These are phyloP conservation scores for Tenebrosternarchus preto DNA, from an alignment of 2,113 vertebrate genomes.

Conservation along the genomic window DNA sequence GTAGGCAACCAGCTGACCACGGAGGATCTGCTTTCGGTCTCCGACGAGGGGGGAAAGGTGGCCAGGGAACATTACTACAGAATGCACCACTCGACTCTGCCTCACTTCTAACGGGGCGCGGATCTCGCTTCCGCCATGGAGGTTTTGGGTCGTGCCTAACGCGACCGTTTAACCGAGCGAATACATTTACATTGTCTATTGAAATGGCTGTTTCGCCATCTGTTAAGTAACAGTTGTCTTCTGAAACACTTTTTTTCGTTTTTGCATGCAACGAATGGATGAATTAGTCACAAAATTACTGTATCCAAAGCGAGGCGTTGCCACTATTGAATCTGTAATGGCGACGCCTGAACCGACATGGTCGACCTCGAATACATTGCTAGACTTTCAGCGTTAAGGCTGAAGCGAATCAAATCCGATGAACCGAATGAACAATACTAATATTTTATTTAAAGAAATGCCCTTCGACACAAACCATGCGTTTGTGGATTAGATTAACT, in stretches of 20 bases:
- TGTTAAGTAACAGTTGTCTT: neutral
- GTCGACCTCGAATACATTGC: slow-evolving; percentile 18
- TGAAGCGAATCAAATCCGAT: too few relatives aligned
- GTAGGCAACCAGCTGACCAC: slow-evolving; percentile 81
- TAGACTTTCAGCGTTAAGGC: neutral
- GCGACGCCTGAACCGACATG: slow-evolving; percentile 58
- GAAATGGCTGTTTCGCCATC: slow-evolving; percentile 15
- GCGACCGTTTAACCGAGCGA: neutral
- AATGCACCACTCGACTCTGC: slow-evolving; percentile 74
- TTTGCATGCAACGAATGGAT: neutral
- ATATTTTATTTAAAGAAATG: too few relatives aligned
- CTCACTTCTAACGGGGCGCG: slow-evolving; percentile 67
- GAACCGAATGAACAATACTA: too few relatives aligned
- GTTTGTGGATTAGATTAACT: too few relatives aligned
- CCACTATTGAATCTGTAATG: slow-evolving; percentile 70
- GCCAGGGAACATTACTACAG: slow-evolving; percentile 71
- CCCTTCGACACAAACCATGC: too few relatives aligned
- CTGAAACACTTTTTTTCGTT: slow-evolving; percentile 1
- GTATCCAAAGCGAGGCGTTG: slow-evolving; percentile 72
- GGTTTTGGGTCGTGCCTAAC: slow-evolving; percentile 38
- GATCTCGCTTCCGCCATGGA: slow-evolving; percentile 71
- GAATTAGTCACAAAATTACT: slow-evolving; percentile 35
- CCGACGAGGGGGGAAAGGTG: slow-evolving; percentile 72
- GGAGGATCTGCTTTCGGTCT: slow-evolving; percentile 79
- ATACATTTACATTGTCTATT: neutral